These are phyloP conservation scores for Drosophila meridiana DNA, from an alignment of 2,888 invertebrate species.

Conservation along the genomic window DNA sequence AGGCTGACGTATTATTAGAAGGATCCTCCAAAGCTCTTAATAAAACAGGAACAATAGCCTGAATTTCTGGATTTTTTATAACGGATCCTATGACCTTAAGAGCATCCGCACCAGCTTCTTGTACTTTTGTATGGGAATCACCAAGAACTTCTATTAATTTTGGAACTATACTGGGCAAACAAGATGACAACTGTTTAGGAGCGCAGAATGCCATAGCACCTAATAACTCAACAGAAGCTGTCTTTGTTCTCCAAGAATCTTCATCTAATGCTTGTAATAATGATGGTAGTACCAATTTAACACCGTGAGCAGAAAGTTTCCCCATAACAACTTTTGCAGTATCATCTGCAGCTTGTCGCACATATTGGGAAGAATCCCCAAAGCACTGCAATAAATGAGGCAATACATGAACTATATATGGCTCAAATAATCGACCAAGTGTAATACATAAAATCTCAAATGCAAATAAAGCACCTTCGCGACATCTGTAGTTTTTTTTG, in stretches of 20 bases:
- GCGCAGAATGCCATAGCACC: conserved; percentile 99
- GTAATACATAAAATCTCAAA: conserved; percentile 97
- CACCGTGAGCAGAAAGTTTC: conserved; percentile 97
- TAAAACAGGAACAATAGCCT: conserved; percentile 94
- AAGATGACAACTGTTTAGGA: conserved; percentile 98
- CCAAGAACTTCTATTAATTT: conserved; percentile 98
- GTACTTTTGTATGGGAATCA: conserved; percentile 98
- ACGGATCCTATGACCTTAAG: conserved; percentile 98
- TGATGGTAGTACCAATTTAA: conserved; percentile 97
- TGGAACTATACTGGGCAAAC: conserved; percentile 98
- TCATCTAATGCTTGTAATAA: conserved; percentile 96
- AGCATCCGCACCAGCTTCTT: conserved; percentile 98
- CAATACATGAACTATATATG: conserved; percentile 98
- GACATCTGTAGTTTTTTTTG: conserved; percentile 96
- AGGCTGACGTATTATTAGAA: conserved; percentile 95
- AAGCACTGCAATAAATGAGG: conserved; percentile 97
- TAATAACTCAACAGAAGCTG: conserved; percentile 96
- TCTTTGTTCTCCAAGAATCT: conserved; percentile 99
- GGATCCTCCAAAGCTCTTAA: conserved; percentile 98
- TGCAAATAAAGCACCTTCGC: conserved; percentile 98
- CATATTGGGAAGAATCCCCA: conserved; percentile 97
- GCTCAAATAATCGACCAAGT: conserved; percentile 98
- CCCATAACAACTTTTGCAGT: conserved; percentile 98
- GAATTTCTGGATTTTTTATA: conserved; percentile 99
- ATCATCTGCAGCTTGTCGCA: conserved; percentile 98